Conservation (phyloP, 1,140 invertebrate genomes). For the Anastrepha ludens region DNA sequence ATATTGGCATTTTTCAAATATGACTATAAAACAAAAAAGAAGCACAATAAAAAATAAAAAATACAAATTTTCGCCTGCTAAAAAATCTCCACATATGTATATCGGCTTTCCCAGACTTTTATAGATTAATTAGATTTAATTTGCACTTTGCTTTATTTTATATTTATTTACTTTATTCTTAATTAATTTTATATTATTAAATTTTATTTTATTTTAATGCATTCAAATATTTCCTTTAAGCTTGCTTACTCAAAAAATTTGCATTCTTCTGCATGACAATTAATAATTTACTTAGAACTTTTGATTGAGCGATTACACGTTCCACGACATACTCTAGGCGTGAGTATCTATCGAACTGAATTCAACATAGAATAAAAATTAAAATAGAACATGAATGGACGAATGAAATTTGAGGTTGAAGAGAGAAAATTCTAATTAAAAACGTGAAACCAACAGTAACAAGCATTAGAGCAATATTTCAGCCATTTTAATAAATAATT, state of each 20-base stretch:
- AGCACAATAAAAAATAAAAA: too few species aligned
- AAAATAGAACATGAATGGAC: constrained; percentile 19
- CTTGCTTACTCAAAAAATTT: constrained; percentile 20
- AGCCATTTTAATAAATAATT: too few species aligned
- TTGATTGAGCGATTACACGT: not conserved
- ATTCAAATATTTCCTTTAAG: not conserved
- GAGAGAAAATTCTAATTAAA: constrained; percentile 20
- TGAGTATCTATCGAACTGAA: constrained; percentile 45
- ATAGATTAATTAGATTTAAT: not conserved
- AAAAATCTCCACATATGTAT: too few species aligned
- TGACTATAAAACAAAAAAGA: too few species aligned
- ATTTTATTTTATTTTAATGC: not conserved
- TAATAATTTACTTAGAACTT: not conserved
- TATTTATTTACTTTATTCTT: too few species aligned
- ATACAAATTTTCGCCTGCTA: too few species aligned
- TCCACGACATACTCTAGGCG: constrained; percentile 31
- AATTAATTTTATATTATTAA: not conserved
- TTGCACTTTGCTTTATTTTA: too few species aligned
- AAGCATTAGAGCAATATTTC: not conserved
- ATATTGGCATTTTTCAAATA: too few species aligned
- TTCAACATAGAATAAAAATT: constrained; percentile 26
- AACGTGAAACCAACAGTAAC: not conserved
- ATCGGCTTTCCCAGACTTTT: not conserved
- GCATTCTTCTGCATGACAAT: not conserved
- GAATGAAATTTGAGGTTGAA: constrained; percentile 20